A percentile compares a stretch with the other conserved stretches of the same genome.
These are phyloP conservation scores for Archilochus colubris DNA, from an alignment of 2,113 vertebrate genomes.

Conservation along the genomic window DNA sequence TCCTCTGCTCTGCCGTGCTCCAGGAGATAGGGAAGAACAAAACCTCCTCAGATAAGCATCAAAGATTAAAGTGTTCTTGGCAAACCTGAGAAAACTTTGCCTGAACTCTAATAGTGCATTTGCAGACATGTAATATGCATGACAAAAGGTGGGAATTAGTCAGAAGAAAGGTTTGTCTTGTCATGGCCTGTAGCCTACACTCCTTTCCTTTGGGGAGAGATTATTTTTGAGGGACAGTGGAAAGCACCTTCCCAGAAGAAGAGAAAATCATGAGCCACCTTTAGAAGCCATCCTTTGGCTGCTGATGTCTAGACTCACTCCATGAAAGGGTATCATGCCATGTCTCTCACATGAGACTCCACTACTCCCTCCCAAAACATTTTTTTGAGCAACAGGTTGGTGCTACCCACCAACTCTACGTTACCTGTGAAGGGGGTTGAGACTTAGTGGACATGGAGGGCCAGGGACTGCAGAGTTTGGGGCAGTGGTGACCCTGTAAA, in stretches of 20 bases:
- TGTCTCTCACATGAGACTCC: background rate
- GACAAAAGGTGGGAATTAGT: background rate
- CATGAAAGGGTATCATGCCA: background rate
- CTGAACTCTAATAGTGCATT: background rate
- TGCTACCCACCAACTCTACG: background rate
- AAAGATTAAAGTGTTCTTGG: background rate
- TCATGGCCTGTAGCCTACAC: background rate
- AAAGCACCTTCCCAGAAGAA: background rate
- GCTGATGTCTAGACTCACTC: background rate
- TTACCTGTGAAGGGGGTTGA: rapidly evolving
- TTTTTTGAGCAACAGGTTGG: background rate
- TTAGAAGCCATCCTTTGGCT: background rate
- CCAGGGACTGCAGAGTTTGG: background rate
- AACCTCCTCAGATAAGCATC: background rate
- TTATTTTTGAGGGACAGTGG: background rate
- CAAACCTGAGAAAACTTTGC: background rate
- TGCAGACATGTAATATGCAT: background rate
- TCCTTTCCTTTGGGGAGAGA: background rate
- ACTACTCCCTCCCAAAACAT: background rate
- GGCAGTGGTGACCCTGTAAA: background rate
- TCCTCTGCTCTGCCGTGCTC: background rate
- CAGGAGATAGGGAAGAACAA: background rate
- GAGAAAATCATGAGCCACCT: background rate
- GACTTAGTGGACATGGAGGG: background rate
- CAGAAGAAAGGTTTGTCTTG: background rate